Conservation (phyloP, 2,888 invertebrate species). For the Teinopalpus imperialis region DNA sequence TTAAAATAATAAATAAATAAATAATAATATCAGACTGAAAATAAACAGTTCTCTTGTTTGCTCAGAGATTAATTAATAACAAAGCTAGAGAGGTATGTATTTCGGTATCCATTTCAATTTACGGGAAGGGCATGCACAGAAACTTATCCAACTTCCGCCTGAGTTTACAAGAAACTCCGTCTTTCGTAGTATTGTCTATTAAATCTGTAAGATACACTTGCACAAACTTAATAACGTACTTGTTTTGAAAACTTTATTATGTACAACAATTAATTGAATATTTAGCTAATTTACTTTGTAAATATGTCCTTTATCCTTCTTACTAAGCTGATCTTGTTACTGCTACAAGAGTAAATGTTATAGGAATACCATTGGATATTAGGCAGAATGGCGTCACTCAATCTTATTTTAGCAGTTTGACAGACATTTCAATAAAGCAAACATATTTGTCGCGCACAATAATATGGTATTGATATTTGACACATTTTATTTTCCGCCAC, state of each 20-base stretch:
- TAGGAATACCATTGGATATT: conserved; percentile 12
- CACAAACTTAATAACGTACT: conserved; percentile 31
- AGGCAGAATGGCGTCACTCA: conserved; percentile 14
- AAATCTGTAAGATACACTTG: conserved; percentile 58
- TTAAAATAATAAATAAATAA: too few relatives aligned
- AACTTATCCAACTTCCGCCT: conserved; percentile 65
- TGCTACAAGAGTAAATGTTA: neutral
- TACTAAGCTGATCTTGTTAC: neutral
- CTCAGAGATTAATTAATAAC: conserved; percentile 45
- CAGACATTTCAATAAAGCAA: conserved; percentile 19
- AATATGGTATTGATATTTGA: conserved; percentile 8
- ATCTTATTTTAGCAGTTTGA: conserved; percentile 17
- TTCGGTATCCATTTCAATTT: conserved; percentile 76
- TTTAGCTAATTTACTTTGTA: conserved; percentile 18
- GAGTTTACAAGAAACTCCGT: conserved; percentile 73
- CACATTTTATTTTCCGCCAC: conserved; percentile 9
- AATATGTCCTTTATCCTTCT: neutral
- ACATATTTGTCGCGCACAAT: conserved; percentile 5
- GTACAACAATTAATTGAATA: conserved; percentile 32
- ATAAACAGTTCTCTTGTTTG: neutral
- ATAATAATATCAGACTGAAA: too few relatives aligned
- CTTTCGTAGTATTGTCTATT: conserved; percentile 70
- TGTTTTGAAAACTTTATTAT: conserved; percentile 33
- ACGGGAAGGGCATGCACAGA: conserved; percentile 65
- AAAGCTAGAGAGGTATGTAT: conserved; percentile 56